Evolutionary conservation across 2,797 vertebrate species (phyloP), one percentile per base, ranked within the genome.

Genomic region (Anguilla obscura): DNA sequence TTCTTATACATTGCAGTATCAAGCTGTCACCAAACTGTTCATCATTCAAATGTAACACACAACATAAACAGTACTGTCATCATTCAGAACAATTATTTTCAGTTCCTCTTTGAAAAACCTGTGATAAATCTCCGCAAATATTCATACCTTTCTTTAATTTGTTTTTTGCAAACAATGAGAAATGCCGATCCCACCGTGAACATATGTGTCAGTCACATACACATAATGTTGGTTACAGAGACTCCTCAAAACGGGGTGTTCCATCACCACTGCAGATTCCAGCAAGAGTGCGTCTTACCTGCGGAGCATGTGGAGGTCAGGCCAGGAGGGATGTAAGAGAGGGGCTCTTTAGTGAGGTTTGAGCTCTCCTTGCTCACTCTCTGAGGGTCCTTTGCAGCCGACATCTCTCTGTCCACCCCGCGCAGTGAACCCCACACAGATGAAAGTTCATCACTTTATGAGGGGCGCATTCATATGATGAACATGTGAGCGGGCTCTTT

Each of bases 401-500:
- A 82, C 85, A 69, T 66, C 63, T 88, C 87, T 71, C 79, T 89
- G 91, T 90, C 91, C 86, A 89, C 89, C 86, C 74, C 91, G 90
- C 94, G 92, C 91, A 94, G 87, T 93, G 94, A 95, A 94, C 95
- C 94, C 93, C 95, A 94, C 94, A 93, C 93, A 95, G 95, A 96
- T 96, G 95, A 96, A 94, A 93, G 95, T 96, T 95, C 96, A 95
- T 94, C 96, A 96, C 96, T 98, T 99, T 98, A 98, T 98, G 97
- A 97, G 96, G 96, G 96, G 95, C 93, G 88, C 74, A 93, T 94
- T 97, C 98, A 96, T 97, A 97, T 97, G 98, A 97, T 96, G 94
- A 97, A 96, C 97, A 98, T 97, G 97, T 98, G 97, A 99, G 97
- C 93, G 93, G 94, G 94, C 93, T 96, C 96, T 97, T 96, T 97